Base-by-base conservation (phyloP, 2,888 invertebrate species). In the Zhuqinia jingwanae region DNA sequence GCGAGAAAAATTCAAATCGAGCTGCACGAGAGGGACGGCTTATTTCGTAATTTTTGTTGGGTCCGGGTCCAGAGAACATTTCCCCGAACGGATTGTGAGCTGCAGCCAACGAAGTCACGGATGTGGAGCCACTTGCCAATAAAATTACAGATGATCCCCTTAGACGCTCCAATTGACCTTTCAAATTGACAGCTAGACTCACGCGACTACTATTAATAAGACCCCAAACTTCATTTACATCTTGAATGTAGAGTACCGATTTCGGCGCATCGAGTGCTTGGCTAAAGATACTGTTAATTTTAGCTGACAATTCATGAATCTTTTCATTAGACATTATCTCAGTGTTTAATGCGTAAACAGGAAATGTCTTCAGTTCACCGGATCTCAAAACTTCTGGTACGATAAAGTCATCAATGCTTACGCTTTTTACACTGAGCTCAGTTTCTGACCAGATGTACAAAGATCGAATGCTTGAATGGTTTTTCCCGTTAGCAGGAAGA, bases 171-270 rank as follows among this genome's bases (percentile, higher is more conserved):
- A 86, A 2, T 3, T 58, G 42, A 10, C 75, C 36, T 8, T 47
- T 22, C 20, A 76, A 0, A 58, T 68, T 56, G 1, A 76, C 0
- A 1, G 68, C n/a, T 1, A 30, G 2, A 2, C 11, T 30, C 3
- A 60, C n/a, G 2, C n/a, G 8, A 2, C n/a, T 20, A 3, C 17
- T 27, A 2, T 25, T 1, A 13, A 73, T 36, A 1, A 20, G 0
- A 11, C 63, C 25, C 30, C 82, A 73, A 0, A 89, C 13, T 8
- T 63, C 65, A 15, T 88, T 84, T 13, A 89, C 73, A 5, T 83
- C 15, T 8, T 80, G 85, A 17, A 88, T 25, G 76, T 88, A 89
- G 15, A 89, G 50, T 11, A 89, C 70, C 3, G 80, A 13, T 0
- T 80, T 22, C 13, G 75, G 60, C 27, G 77, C 85, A 0, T 73